These are phyloP conservation scores for Sander lucioperca DNA, from an alignment of 2,113 vertebrate genomes.

Conservation along the genomic window DNA sequence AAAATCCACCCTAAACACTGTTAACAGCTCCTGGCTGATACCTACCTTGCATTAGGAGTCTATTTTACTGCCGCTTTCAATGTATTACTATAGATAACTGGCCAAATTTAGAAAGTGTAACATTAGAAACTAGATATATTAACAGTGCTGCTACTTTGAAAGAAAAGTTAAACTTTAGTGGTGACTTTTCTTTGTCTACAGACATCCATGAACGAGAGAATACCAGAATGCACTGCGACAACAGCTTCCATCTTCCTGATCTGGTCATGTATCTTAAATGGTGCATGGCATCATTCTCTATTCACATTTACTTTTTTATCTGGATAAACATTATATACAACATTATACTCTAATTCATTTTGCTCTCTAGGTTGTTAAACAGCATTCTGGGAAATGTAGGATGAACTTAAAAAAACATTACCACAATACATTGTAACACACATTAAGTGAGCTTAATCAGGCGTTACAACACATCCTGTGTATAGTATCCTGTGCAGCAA, in stretches of 20 bases:
- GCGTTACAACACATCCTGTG: not conserved
- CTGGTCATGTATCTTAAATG: not conserved
- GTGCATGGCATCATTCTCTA: not conserved
- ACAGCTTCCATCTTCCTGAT: not conserved
- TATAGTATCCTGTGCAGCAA: not conserved
- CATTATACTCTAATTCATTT: not conserved
- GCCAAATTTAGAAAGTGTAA: not conserved
- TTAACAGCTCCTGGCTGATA: conserved; percentile 17
- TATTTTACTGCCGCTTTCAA: conserved; percentile 1
- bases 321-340: not conserved
- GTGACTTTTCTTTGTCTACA: not conserved
- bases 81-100: not conserved
- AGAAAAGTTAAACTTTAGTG: not conserved
- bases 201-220: not conserved
- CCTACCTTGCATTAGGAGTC: not conserved
- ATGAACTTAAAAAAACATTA: not conserved
- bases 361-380: not conserved
- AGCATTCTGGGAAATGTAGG: not conserved
- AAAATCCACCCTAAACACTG: conserved; percentile 14
- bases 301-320: not conserved
- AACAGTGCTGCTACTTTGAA: not conserved
- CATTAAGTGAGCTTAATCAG: not conserved
- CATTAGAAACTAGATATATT: not conserved
- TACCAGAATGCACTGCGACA: not conserved
- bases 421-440: not conserved